Evolutionary conservation across 2,797 vertebrate genomes (phyloP).

Genomic region (Molossus alvarezi): DNA sequence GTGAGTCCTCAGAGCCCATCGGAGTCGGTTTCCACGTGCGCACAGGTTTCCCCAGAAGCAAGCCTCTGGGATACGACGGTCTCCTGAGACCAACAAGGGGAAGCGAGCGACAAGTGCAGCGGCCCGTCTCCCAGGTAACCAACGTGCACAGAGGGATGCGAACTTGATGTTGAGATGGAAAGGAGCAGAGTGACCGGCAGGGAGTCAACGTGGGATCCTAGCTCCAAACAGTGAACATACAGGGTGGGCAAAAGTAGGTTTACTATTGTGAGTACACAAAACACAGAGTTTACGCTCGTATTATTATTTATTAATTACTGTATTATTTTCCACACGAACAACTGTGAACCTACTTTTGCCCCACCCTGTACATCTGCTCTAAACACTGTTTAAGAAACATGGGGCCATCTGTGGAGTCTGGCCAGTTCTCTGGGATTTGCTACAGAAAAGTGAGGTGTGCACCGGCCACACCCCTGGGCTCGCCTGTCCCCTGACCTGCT

Average conservation of each 20-base stretch:
- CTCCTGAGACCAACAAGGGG: neutral
- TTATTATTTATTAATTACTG: neutral
- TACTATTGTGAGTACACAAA: neutral
- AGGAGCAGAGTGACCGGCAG: neutral
- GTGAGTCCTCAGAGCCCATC: neutral
- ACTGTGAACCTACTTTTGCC: neutral
- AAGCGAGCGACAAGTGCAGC: neutral
- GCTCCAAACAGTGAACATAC: neutral
- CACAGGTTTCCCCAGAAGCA: neutral
- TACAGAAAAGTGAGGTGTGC: neutral
- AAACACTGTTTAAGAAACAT: neutral
- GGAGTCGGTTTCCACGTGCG: neutral
- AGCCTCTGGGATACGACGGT: neutral
- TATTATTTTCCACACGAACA: neutral
- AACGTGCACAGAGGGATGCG: neutral
- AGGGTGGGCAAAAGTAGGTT: neutral
- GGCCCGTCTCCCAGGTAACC: neutral
- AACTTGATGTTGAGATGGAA: neutral
- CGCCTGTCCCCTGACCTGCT: neutral
- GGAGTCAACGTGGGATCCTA: neutral
- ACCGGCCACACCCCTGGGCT: neutral
- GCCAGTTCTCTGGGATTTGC: neutral
- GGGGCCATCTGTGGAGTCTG: rapidly evolving
- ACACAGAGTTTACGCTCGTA: neutral
- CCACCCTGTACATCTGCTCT: neutral